Evolutionary conservation across 2,113 vertebrate genomes (phyloP).

Genomic region (Epinephelus fuscoguttatus): DNA sequence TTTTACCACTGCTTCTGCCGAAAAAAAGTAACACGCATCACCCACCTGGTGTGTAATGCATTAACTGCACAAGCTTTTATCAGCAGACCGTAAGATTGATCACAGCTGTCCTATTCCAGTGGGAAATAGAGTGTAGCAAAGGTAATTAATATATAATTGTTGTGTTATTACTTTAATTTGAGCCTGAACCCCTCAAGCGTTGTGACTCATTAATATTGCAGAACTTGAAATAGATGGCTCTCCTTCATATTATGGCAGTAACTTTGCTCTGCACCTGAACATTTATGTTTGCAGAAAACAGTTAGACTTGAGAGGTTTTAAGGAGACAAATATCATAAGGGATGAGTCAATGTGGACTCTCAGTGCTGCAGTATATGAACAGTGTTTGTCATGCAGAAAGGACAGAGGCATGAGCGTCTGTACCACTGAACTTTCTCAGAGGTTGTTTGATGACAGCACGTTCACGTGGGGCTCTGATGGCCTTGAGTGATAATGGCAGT

Average conservation of each 20-base stretch:
- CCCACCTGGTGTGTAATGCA: conserved; percentile 29
- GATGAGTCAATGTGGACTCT: neutral
- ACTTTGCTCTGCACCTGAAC: neutral
- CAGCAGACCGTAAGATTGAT: conserved; percentile 21
- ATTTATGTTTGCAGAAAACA: neutral
- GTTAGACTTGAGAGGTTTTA: neutral
- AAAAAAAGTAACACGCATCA: neutral
- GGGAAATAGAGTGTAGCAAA: conserved; percentile 30
- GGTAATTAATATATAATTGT: conserved; percentile 31
- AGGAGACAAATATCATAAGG: neutral
- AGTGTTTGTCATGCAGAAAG: conserved; percentile 2
- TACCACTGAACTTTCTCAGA: neutral
- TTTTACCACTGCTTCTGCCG: neutral
- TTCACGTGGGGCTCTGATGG: neutral
- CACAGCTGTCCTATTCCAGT: conserved; percentile 30
- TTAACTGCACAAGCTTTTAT: conserved; percentile 37
- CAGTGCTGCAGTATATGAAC: neutral
- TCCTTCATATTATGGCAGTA: neutral
- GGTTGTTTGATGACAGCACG: conserved; percentile 2
- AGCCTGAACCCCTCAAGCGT: conserved; percentile 28
- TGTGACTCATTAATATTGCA: conserved; percentile 42
- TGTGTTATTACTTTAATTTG: conserved; percentile 49
- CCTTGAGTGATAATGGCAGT: conserved; percentile 13
- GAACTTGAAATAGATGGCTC: conserved; percentile 18
- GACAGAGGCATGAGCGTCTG: neutral